Evolutionary conservation across 2,113 vertebrate species (phyloP), one percentile per base, ranked within the genome.

Genomic region (Regulus satrapa): DNA sequence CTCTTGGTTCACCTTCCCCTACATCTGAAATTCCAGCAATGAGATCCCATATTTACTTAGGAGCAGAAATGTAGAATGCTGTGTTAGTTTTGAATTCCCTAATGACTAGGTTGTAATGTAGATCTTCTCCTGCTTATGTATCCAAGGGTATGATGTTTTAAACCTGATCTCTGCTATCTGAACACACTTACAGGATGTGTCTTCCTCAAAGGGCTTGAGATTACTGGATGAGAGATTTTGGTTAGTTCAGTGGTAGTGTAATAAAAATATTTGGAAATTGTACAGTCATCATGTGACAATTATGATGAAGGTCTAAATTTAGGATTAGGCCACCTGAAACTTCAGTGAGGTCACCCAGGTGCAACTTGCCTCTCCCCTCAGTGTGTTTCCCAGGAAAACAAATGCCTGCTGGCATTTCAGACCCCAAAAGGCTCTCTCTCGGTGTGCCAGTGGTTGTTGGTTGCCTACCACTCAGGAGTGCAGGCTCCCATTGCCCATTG

Each of bases 181-280:
- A 87, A 24, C 12, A 32, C 0, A 0, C 23, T 89, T 54, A 29
- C 2, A 59, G 38, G 38, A 49, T 3, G 5, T n/a, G 25, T 21
- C 12, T 28, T 91, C 21, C 24, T 26, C n/a, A 41, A 25, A 86
- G 7, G 26, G 7, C 15, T 28, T 52, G 21, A 76, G 36, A 14
- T 18, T 72, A 21, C 28, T 18, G 36, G 21, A 49, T 12, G 55
- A 54, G 61, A 74, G 34, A 45, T 51, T 85, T 79, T 55, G 21
- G 11, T 64, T 15, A 29, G 7, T 36, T 88, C 40, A 48, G 6
- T 45, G 28, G 28, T 7, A 41, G 20, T n/a, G 20, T 36, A 63
- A 67, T 25, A 87, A 48, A 84, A 74, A 54, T 48, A 64, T 29
- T 62, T 67, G 26, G 9, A 52, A 67, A 59, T 51, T 55, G 26